Evolutionary conservation across 2,113 vertebrate genomes (phyloP).

Genomic region (Cryptoleucopteryx plumbea): DNA sequence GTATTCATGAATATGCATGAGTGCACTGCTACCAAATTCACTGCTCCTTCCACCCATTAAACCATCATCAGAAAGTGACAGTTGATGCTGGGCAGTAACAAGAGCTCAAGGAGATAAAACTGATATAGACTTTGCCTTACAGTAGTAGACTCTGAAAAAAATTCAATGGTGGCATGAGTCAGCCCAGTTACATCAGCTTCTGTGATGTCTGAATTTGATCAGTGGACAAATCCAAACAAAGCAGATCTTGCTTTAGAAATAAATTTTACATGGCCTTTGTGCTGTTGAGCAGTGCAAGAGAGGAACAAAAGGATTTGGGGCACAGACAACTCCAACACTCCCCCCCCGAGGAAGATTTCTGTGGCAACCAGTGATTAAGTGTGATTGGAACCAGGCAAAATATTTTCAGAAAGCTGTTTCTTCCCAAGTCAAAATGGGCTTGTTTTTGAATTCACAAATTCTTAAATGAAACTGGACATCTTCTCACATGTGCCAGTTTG

Average conservation of each 20-base stretch:
- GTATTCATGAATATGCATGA: background rate
- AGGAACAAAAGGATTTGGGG: background rate
- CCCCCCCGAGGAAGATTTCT: background rate
- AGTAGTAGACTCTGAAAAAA: background rate
- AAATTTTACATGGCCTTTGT: background rate
- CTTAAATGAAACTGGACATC: background rate
- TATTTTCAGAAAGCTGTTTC: background rate
- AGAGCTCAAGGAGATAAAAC: background rate
- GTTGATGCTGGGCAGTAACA: background rate
- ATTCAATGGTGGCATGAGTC: background rate
- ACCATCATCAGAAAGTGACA: background rate
- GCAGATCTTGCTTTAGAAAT: background rate
- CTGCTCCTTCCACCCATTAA: background rate
- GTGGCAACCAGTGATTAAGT: background rate
- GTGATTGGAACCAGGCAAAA: background rate
- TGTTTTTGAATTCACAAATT: background rate
- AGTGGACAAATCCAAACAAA: background rate
- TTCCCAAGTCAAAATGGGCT: background rate
- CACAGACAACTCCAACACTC: background rate
- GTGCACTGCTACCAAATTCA: background rate
- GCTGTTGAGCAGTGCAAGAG: background rate
- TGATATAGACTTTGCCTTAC: background rate
- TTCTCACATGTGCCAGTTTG: background rate
- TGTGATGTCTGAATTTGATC: background rate
- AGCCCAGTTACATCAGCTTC: background rate